Conservation (phyloP, 2,113 vertebrate species). For the Sus scrofa region T2T-Sscrofa CM000824.6:65940001-65940500, state of each 20-base stretch:
- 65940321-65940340: constrained; percentile 14
- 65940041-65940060: constrained; percentile 65
- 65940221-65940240: constrained; percentile 74
- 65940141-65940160: constrained; percentile 28
- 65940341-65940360: neutral
- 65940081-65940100: constrained; percentile 67
- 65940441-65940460: neutral
- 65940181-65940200: constrained; percentile 73
- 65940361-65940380: neutral
- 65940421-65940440: neutral
- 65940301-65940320: constrained; percentile 26
- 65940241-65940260: constrained; percentile 75
- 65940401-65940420: neutral
- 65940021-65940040: constrained; percentile 72
- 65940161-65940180: constrained; percentile 65
- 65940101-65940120: neutral
- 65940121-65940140: neutral
- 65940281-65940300: constrained; percentile 58
- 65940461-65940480: neutral
- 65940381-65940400: neutral
- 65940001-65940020: constrained; percentile 74
- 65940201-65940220: constrained; percentile 52
- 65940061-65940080: constrained; percentile 52
- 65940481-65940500: neutral
- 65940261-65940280: constrained; percentile 26